Evolutionary conservation across 2,888 invertebrate genomes (phyloP), one percentile per base, ranked within the genome.

Genomic region (Omphaloscelis lunosa): DNA sequence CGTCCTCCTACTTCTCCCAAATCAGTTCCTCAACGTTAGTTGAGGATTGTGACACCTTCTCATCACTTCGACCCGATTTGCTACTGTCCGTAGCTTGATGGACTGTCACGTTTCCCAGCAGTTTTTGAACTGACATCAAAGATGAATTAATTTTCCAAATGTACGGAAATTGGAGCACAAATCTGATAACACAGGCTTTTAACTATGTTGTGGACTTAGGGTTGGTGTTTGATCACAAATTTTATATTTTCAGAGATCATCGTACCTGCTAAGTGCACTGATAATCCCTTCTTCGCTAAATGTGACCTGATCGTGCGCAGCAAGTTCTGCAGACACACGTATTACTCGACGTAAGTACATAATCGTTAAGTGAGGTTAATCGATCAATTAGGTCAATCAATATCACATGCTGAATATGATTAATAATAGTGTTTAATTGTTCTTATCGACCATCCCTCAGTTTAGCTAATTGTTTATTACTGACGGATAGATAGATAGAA

Each of bases 231-330:
- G 6, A 70, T 41, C 8, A 2, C n/a, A 5, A 20, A n/a, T 53
- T 63, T 27, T 62, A n/a, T 75, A 5, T 66, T 61, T 91, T 1
- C 96, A 98, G 98, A 98, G 79, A 93, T 98, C 71, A 97, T 97
- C 90, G 97, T 99, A 70, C 98, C 98, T 89, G 97, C 98, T 20
- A 97, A 97, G 90, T 99, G 99, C 93, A 98, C 97, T 69, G 99
- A 99, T 95, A 99, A 98, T 92, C 97, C 98, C 63, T 98, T 97
- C 97, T 98, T 99, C 93, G 99, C 99, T 72, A 98, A 99, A 93
- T 99, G 99, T 94, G 97, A 97, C 63, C 97, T 99, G 75, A 99
- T 99, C 89, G 99, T 99, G 5, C 97, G 97, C 90, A 99, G 98
- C 77, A 97, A 97, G 77, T 98, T 98, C 93, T 99, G 99, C 93